Base-by-base conservation (phyloP, 2,113 vertebrate species). In the Megaceryle maxima region DNA sequence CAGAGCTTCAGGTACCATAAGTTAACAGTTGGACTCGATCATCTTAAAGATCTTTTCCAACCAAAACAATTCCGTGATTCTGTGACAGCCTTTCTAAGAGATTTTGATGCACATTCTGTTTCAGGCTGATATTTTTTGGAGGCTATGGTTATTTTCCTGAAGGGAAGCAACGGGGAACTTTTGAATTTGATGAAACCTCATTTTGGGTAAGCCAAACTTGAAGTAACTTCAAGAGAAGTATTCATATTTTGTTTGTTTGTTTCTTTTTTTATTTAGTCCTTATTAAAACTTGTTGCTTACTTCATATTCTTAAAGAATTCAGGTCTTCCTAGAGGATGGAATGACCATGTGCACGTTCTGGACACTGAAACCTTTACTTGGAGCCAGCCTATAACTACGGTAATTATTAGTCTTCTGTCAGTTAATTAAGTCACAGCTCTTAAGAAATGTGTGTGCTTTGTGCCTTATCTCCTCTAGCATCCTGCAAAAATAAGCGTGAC, bases 131-230 rank as follows among this genome's bases (percentile, higher is more conserved):
- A 92, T 99, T 98, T 98, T 99, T 99, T 94, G 99, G 99, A 53
- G 99, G 99, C 37, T 99, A 99, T 70, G 99, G 99, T 39, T 99
- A 99, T 68, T 98, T 98, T 69, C 98, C 98, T 62, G 98, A 99
- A 93, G 98, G 98, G 64, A 96, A 97, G 50, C 98, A 99, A 92
- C 95, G 97, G 46, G 99, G 99, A 89, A 99, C 98, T 2, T 99
- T 99, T 97, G 99, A 99, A 95, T 99, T 98, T 39, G 99, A 99
- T 83, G 99, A 99, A 96, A 99, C 99, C 2, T 99, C 99, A 33
- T 98, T 99, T 81, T 98, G 98, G 98, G 99, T 99, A 92, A 96
- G 97, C 63, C 43, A 83, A 74, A 24, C 29, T 46, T 13, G 13
- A 33, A 76, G 19, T 31, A 11, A 26, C 74, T 91, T 48, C 35